These are phyloP conservation scores for Megaleporinus macrocephalus DNA, from an alignment of 2,113 vertebrate species.

Conservation along the genomic window DNA sequence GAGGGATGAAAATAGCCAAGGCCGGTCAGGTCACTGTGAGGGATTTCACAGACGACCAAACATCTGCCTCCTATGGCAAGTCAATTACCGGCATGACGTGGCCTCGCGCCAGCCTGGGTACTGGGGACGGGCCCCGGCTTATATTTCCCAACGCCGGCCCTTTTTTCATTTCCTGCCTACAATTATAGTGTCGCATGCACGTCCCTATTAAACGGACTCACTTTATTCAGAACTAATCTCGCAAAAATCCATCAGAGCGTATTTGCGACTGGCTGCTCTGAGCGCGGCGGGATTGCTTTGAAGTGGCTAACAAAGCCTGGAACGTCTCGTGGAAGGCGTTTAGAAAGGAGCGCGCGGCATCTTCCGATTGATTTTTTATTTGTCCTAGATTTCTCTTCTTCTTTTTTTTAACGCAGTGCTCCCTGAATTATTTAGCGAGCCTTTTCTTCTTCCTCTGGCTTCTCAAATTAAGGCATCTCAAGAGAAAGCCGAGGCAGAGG, in stretches of 20 bases:
- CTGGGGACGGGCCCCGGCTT: background rate
- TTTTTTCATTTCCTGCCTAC: constrained; percentile 6
- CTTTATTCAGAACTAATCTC: constrained; percentile 19
- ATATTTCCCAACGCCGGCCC: background rate
- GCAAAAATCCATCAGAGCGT: background rate
- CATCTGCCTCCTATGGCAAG: too few species aligned
- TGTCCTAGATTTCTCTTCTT: constrained; percentile 32
- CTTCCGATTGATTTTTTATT: constrained; percentile 37
- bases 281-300: background rate
- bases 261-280: background rate
- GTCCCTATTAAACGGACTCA: background rate
- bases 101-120: too few species aligned
- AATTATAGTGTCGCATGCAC: background rate
- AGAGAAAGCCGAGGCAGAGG: background rate
- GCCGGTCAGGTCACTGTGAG: constrained; percentile 25
- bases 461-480: constrained; percentile 20
- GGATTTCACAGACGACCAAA: constrained; percentile 27
- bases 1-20: background rate
- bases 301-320: constrained; percentile 35
- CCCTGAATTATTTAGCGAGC: background rate
- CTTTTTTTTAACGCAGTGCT: background rate
- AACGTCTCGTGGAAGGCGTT: constrained; percentile 31
- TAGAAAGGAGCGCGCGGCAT: constrained; percentile 1
- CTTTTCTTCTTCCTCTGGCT: background rate
- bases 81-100: too few species aligned